phyloP scores from a whole-genome alignment of 2,888 invertebrate species.

The Stratiomys singularior region DNA sequence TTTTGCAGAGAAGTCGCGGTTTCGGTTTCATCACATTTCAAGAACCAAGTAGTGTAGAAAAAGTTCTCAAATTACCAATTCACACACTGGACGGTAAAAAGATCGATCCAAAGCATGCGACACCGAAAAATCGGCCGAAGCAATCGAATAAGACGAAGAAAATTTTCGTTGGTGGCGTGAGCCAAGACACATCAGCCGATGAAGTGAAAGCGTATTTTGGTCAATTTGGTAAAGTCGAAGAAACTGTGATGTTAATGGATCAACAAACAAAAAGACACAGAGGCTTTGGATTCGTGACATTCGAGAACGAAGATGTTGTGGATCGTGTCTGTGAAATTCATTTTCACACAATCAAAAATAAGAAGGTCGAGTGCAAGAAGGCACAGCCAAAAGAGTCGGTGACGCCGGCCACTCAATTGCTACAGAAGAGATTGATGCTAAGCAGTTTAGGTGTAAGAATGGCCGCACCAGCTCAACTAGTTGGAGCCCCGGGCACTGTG shows the following conservation, averaged over 20 bases:
- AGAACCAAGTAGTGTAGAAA: constrained; percentile 89
- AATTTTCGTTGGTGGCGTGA: constrained; percentile 92
- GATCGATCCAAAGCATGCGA: constrained; percentile 94
- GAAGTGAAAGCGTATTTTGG: constrained; percentile 91
- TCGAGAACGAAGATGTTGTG: constrained; percentile 90
- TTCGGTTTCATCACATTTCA: constrained; percentile 94
- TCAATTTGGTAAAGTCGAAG: constrained; percentile 90
- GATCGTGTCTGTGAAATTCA: constrained; percentile 94
- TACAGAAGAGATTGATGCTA: constrained; percentile 76
- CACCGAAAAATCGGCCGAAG: constrained; percentile 88
- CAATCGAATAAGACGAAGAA: constrained; percentile 89
- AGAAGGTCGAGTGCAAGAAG: constrained; percentile 91
- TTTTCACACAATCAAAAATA: constrained; percentile 92
- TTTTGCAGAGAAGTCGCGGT: constrained; percentile 88
- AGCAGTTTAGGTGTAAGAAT: constrained; percentile 77
- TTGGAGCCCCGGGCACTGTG: constrained; percentile 66
- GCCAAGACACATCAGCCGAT: constrained; percentile 90
- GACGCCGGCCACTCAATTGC: constrained; percentile 74
- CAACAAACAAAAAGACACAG: constrained; percentile 92
- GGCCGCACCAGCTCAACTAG: constrained; percentile 68
- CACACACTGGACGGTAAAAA: constrained; percentile 93
- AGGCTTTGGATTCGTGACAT: constrained; percentile 92
- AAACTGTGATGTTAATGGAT: constrained; percentile 94
- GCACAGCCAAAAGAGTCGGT: constrained; percentile 92
- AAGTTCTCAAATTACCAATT: constrained; percentile 88